phyloP scores from a whole-genome alignment of 2,888 invertebrate species.

The Beris chalybata region DNA sequence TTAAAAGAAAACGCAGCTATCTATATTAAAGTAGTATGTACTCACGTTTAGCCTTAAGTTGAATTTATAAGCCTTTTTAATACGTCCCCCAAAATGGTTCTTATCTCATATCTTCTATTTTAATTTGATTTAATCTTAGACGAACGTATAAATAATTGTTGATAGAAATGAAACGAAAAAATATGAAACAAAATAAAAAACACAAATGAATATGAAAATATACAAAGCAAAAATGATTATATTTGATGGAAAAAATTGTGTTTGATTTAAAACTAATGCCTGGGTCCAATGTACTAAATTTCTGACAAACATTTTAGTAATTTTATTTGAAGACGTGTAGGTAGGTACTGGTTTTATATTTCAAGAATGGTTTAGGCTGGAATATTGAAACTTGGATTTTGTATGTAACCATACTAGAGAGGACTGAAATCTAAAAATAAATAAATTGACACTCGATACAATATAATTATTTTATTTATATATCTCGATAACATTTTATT shows the following conservation, averaged over 20 bases:
- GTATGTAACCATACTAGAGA: too few relatives aligned
- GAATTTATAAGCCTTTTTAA: slow-evolving; percentile 7
- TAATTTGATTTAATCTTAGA: slow-evolving; percentile 18
- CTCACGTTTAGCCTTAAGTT: not conserved
- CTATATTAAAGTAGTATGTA: slow-evolving; percentile 1
- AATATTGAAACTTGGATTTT: too few relatives aligned
- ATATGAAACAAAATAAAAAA: slow-evolving; percentile 6
- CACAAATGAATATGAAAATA: slow-evolving; percentile 10
- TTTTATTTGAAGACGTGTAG: too few relatives aligned
- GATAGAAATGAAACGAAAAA: slow-evolving; percentile 16
- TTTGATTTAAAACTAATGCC: too few relatives aligned
- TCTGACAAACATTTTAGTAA: too few relatives aligned
- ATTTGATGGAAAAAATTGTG: slow-evolving; percentile 12
- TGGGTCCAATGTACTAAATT: too few relatives aligned
- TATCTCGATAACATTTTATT: too few relatives aligned
- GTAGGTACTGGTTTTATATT: too few relatives aligned
- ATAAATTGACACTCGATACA: too few relatives aligned
- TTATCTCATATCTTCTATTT: not conserved
- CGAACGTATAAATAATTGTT: slow-evolving; percentile 1
- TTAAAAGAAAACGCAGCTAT: not conserved
- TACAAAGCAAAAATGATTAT: slow-evolving; percentile 10
- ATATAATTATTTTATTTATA: too few relatives aligned
- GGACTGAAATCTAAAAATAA: too few relatives aligned
- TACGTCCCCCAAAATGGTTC: slow-evolving; percentile 12
- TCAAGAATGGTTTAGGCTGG: too few relatives aligned